Percentiles rank a stretch among this genome's conserved stretches.
Conservation (phyloP, 2,113 vertebrate species). For the Petromus typicus region DNA sequence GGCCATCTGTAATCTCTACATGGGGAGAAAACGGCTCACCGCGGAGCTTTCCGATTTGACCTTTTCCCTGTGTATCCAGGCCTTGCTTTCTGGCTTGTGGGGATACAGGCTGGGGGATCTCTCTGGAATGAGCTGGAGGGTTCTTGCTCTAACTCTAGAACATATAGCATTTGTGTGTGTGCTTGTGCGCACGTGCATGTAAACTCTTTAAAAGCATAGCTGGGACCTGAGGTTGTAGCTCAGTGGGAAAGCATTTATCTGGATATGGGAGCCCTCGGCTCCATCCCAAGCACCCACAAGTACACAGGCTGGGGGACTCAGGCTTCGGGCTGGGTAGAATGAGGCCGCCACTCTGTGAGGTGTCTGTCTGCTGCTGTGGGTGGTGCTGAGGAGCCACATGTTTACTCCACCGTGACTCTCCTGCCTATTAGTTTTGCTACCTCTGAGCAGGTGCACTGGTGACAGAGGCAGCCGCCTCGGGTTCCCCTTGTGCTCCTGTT, state of each 20-base stretch:
- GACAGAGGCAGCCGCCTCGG: too few relatives aligned
- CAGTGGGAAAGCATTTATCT: background rate
- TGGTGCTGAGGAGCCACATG: background rate
- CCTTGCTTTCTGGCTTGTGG: background rate
- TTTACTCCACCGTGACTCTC: too few relatives aligned
- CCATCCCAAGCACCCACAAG: background rate
- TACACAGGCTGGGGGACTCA: too few relatives aligned
- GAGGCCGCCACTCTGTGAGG: too few relatives aligned
- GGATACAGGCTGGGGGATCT: rapidly evolving
- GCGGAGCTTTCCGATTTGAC: too few relatives aligned
- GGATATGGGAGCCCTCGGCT: background rate
- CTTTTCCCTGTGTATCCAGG: background rate
- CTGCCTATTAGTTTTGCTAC: too few relatives aligned
- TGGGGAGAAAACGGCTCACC: background rate
- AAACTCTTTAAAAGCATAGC: background rate
- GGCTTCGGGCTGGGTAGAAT: too few relatives aligned
- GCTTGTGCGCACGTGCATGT: background rate
- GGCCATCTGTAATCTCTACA: background rate
- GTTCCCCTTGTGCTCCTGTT: too few relatives aligned
- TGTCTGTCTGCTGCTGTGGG: background rate
- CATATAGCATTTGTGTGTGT: background rate
- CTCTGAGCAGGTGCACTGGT: too few relatives aligned
- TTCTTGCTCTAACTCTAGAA: background rate
- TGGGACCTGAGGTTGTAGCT: background rate
- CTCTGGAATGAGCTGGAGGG: too few relatives aligned